Conservation (phyloP, 2,888 invertebrate species). For the Coenonympha arcania region DNA sequence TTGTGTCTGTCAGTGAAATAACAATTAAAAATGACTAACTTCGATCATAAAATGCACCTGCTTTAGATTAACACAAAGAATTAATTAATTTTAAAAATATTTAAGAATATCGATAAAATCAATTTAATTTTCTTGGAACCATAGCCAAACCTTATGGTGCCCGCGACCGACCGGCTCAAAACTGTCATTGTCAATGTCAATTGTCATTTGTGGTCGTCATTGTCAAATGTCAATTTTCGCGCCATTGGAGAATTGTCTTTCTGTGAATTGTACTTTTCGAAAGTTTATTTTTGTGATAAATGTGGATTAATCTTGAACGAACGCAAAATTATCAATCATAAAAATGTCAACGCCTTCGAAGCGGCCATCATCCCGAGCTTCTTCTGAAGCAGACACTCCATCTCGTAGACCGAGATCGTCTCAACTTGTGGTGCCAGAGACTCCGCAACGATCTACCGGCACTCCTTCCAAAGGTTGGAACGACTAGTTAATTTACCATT, state of each 20-base stretch:
- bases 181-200: too few relatives aligned
- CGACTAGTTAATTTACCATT: background rate
- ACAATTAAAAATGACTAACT: background rate
- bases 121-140: background rate
- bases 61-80: too few relatives aligned
- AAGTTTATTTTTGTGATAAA: background rate
- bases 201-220: too few relatives aligned
- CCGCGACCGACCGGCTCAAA: too few relatives aligned
- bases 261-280: background rate
- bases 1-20: background rate
- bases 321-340: background rate
- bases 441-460: constrained; percentile 63
- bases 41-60: too few relatives aligned
- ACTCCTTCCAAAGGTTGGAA: constrained; percentile 56
- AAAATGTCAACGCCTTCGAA: constrained; percentile 63
- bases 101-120: background rate
- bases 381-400: constrained; percentile 65
- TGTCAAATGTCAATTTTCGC: background rate
- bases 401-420: constrained; percentile 60
- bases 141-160: background rate
- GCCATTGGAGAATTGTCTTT: too few relatives aligned
- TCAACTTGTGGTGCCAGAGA: constrained; percentile 66
- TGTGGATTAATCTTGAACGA: background rate
- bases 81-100: too few relatives aligned
- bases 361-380: constrained; percentile 61